phyloP scores from a whole-genome alignment of 2,888 invertebrate species.

The Volucella inanis region DNA sequence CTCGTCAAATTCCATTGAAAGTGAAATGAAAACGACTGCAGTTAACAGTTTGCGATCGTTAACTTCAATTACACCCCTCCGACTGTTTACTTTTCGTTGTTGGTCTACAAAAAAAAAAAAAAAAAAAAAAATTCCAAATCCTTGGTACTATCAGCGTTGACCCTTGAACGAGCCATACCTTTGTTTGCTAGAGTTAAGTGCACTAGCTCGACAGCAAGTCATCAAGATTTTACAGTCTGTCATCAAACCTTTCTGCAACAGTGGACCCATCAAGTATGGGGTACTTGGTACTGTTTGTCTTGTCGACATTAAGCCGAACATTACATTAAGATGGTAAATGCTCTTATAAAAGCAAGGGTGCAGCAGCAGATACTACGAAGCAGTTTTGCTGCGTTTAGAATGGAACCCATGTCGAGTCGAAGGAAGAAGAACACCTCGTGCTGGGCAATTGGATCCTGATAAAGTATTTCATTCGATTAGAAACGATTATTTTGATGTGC shows the following conservation, averaged over 20 bases:
- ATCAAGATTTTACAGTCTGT: slow-evolving; percentile 43
- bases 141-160: slow-evolving; percentile 39
- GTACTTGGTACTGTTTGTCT: slow-evolving; percentile 17
- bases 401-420: too few relatives aligned
- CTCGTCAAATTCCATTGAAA: slow-evolving; percentile 6
- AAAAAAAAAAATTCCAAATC: slow-evolving; percentile 38
- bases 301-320: slow-evolving; percentile 53
- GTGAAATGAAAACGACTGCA: slow-evolving; percentile 25
- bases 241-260: slow-evolving; percentile 22
- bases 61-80: slow-evolving; percentile 38
- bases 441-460: slow-evolving; percentile 57
- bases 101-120: slow-evolving; percentile 10
- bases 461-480: slow-evolving; percentile 68
- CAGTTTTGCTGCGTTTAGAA: too few relatives aligned
- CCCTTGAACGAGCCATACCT: slow-evolving; percentile 31
- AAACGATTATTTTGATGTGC: slow-evolving; percentile 39
- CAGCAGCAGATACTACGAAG: not conserved
- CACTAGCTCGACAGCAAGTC: slow-evolving; percentile 5
- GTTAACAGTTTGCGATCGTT: slow-evolving; percentile 53
- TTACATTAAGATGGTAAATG: slow-evolving; percentile 33
- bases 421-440: slow-evolving; percentile 36
- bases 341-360: slow-evolving; percentile 5
- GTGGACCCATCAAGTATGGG: not conserved
- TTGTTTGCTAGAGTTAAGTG: slow-evolving; percentile 12
- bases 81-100: not conserved